Conservation (phyloP, 2,797 vertebrate species). For the Catamblyrhynchus diadema region DNA sequence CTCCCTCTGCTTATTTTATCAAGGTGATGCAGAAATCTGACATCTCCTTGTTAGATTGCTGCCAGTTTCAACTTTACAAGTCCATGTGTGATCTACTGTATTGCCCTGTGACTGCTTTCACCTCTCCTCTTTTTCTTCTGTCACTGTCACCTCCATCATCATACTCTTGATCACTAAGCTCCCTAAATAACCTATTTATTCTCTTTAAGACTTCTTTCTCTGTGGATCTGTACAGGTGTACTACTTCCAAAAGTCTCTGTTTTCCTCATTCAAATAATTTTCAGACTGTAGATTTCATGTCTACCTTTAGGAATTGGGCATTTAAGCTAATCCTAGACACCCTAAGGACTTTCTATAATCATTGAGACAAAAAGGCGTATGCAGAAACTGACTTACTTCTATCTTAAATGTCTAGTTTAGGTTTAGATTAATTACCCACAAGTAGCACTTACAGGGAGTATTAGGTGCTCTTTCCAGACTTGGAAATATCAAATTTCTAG, state of each 20-base stretch:
- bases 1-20: neutral
- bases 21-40: neutral
- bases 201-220: neutral
- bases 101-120: neutral
- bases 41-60: neutral
- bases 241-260: neutral
- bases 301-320: neutral
- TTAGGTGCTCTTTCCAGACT: neutral
- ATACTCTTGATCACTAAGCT: neutral
- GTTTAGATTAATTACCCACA: neutral
- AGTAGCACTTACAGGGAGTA: neutral
- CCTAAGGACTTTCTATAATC: neutral
- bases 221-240: neutral
- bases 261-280: neutral
- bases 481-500: neutral
- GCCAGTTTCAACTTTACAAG: neutral
- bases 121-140: neutral
- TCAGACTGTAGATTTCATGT: neutral
- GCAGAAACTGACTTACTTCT: neutral
- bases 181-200: slow-evolving; percentile 5
- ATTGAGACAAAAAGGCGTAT: neutral
- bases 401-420: neutral
- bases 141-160: neutral
- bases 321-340: neutral
- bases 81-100: neutral